These are phyloP conservation scores for Hypercompe scribonia DNA, from an alignment of 2,888 invertebrate species.

Conservation along the genomic window DNA sequence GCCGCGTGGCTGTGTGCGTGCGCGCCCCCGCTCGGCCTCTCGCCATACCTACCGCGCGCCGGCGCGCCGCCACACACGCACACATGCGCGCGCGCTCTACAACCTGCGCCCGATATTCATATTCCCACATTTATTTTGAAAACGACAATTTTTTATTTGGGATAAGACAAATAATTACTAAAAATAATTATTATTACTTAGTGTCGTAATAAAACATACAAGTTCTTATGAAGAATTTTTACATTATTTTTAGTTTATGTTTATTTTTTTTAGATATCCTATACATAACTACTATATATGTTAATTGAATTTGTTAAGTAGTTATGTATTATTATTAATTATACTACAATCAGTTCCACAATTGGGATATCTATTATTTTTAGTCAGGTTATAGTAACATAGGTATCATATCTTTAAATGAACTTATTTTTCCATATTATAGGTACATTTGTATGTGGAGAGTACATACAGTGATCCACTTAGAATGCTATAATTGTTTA, in stretches of 20 bases:
- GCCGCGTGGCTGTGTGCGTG: slow-evolving; percentile 68
- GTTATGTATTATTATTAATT: background rate
- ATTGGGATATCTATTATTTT: background rate
- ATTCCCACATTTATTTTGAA: slow-evolving; percentile 31
- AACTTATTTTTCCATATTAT: background rate
- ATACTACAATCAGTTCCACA: background rate
- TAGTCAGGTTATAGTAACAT: background rate
- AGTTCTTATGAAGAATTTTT: background rate
- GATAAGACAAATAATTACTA: background rate
- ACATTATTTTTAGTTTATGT: background rate
- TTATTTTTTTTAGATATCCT: background rate
- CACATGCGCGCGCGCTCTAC: slow-evolving; percentile 45
- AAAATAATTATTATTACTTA: background rate
- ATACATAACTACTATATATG: no score
- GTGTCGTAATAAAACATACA: background rate
- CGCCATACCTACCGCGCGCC: slow-evolving; percentile 68
- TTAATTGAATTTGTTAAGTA: no score
- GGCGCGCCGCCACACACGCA: slow-evolving; percentile 52
- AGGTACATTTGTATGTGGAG: background rate
- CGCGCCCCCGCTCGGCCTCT: slow-evolving; percentile 77
- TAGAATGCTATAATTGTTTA: no score
- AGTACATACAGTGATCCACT: background rate
- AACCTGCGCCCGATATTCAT: slow-evolving; percentile 48
- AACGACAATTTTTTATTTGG: slow-evolving; percentile 23
- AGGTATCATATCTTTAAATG: background rate